Evolutionary conservation across 2,888 invertebrate species (phyloP).

Genomic region (Malacosoma neustria): DNA sequence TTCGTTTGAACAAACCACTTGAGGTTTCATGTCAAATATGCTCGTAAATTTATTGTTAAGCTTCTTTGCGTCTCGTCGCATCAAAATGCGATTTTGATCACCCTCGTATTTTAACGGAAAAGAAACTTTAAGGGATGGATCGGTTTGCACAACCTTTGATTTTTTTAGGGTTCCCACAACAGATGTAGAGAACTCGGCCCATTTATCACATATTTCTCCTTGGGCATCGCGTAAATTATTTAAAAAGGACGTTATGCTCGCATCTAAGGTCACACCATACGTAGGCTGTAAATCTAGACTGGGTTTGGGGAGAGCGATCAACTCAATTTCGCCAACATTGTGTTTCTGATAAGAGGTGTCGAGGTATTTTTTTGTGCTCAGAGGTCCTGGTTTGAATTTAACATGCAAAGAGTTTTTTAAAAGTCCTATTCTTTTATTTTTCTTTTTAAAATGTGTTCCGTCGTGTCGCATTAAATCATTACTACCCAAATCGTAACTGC

Average conservation of each 20-base stretch:
- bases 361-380: slow-evolving; percentile 59
- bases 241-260: slow-evolving; percentile 51
- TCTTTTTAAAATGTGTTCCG: slow-evolving; percentile 16
- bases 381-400: slow-evolving; percentile 74
- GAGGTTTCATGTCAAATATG: neutral
- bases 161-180: slow-evolving; percentile 45
- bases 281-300: slow-evolving; percentile 61
- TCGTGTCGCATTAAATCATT: slow-evolving; percentile 16
- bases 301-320: slow-evolving; percentile 65
- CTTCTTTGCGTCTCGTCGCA: slow-evolving; percentile 38
- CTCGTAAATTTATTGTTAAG: neutral
- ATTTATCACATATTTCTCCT: slow-evolving; percentile 54
- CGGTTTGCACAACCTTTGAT: slow-evolving; percentile 23
- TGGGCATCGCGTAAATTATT: slow-evolving; percentile 42
- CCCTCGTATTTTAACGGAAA: slow-evolving; percentile 76
- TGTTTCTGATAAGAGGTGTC: slow-evolving; percentile 56
- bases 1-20: neutral
- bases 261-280: slow-evolving; percentile 57
- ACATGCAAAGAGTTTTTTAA: slow-evolving; percentile 42
- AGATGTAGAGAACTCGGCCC: slow-evolving; percentile 74
- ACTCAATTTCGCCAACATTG: slow-evolving; percentile 54
- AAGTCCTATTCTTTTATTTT: slow-evolving; percentile 30
- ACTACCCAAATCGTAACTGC: slow-evolving; percentile 33
- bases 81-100: slow-evolving; percentile 72
- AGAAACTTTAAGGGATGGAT: slow-evolving; percentile 41